Evolutionary conservation across 2,888 invertebrate genomes (phyloP).

Genomic region (Bombylius major): DNA sequence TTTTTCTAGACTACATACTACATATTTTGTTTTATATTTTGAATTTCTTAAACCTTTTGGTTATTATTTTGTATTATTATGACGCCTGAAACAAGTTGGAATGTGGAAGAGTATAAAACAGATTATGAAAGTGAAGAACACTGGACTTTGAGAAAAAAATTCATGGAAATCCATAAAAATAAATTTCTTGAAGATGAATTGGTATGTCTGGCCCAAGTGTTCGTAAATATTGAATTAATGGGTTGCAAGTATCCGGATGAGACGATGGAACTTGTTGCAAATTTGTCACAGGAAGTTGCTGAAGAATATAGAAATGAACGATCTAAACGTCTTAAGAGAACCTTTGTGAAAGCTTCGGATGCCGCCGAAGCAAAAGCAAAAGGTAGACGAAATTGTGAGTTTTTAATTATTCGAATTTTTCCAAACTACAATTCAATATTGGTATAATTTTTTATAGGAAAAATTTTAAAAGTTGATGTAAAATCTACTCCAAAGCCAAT

Average conservation of each 20-base stretch:
- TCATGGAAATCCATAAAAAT: conserved; percentile 65
- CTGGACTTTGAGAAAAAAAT: conserved; percentile 71
- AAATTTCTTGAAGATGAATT: conserved; percentile 66
- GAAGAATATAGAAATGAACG: conserved; percentile 54
- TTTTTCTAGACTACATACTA: no score
- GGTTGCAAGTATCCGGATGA: conserved; percentile 61
- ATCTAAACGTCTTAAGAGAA: conserved; percentile 51
- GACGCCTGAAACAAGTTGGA: conserved; percentile 42
- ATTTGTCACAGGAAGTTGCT: conserved; percentile 60
- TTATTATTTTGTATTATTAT: not conserved
- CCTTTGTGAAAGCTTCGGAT: conserved; percentile 64
- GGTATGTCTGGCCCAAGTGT: conserved; percentile 81
- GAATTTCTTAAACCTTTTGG: no score
- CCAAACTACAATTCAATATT: no score
- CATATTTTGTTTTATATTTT: no score
- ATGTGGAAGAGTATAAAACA: conserved; percentile 58
- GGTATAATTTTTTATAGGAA: not conserved
- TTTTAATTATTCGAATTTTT: conserved; percentile 1
- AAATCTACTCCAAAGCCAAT: not conserved
- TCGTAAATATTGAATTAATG: conserved; percentile 58
- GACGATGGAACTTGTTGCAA: conserved; percentile 66
- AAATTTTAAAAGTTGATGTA: not conserved
- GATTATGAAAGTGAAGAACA: conserved; percentile 84
- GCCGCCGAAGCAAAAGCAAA: conserved; percentile 66
- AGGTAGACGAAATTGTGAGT: conserved; percentile 39